A percentile compares a stretch with the other conserved stretches of the same genome.
phyloP scores from a whole-genome alignment of 2,797 vertebrate species.

The Danio jaintianensis region DNA sequence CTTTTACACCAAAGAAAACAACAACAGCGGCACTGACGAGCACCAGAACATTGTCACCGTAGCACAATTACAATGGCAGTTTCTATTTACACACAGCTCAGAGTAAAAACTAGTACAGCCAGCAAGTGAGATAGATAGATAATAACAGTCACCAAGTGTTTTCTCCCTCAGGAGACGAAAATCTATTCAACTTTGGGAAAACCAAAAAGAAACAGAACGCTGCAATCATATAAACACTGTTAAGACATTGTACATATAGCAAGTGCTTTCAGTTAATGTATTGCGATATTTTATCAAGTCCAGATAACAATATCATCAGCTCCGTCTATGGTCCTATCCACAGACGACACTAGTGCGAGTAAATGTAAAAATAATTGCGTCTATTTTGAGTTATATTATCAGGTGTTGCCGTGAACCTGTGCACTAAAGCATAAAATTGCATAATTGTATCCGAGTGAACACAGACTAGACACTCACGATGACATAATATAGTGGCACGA shows the following conservation, averaged over 20 bases:
- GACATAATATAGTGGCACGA: constrained; percentile 40
- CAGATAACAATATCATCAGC: constrained; percentile 46
- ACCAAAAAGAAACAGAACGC: constrained; percentile 67
- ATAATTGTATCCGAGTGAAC: constrained; percentile 48
- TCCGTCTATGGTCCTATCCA: constrained; percentile 23
- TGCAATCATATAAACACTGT: constrained; percentile 66
- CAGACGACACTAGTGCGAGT: constrained; percentile 52
- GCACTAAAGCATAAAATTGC: constrained; percentile 52
- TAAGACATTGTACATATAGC: constrained; percentile 68
- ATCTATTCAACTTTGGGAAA: constrained; percentile 60
- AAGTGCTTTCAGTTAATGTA: constrained; percentile 64
- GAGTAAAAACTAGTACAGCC: constrained; percentile 64
- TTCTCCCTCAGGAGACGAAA: constrained; percentile 60
- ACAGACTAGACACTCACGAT: constrained; percentile 36
- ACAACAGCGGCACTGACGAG: constrained; percentile 78
- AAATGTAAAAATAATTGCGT: constrained; percentile 28
- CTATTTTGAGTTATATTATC: constrained; percentile 25
- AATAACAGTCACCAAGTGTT: constrained; percentile 79
- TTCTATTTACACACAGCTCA: constrained; percentile 70
- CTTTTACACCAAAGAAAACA: constrained; percentile 73
- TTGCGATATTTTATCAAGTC: constrained; percentile 63
- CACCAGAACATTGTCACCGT: constrained; percentile 74
- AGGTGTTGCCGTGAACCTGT: constrained; percentile 40
- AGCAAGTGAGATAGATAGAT: constrained; percentile 60
- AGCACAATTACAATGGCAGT: constrained; percentile 77